phyloP scores from a whole-genome alignment of 1,140 invertebrate genomes.

The Drosophila nigrodunni region DNA sequence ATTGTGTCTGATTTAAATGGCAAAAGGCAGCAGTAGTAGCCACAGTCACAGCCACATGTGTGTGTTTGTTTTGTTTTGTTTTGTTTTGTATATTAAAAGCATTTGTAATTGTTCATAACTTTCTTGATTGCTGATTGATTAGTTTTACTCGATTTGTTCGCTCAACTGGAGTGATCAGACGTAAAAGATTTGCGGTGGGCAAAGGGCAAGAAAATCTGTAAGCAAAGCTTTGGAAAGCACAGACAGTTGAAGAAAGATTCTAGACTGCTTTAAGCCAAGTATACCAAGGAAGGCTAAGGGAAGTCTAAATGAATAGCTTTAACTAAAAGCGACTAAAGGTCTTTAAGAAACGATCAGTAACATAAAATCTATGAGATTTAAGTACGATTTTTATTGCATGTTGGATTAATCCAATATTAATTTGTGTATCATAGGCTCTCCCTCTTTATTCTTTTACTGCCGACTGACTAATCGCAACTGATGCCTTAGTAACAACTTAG shows the following conservation, averaged over 20 bases:
- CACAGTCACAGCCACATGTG: slow-evolving; percentile 35
- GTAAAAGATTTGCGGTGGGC: not conserved
- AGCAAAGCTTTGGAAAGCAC: no score
- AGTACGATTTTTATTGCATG: no score
- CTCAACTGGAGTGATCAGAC: not conserved
- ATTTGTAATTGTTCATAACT: slow-evolving; percentile 55
- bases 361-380: no score
- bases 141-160: slow-evolving; percentile 13
- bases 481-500: slow-evolving; percentile 9
- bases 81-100: slow-evolving; percentile 28
- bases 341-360: no score
- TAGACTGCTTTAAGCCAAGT: no score
- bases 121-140: slow-evolving; percentile 13
- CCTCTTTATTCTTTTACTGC: not conserved
- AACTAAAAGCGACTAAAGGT: no score
- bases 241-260: not conserved
- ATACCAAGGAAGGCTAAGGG: no score
- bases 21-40: slow-evolving; percentile 28
- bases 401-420: no score
- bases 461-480: slow-evolving; percentile 16
- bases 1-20: slow-evolving; percentile 73
- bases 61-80: slow-evolving; percentile 13
- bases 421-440: not conserved
- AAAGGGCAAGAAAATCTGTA: not conserved
- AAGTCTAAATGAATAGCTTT: no score